Evolutionary conservation across 2,797 vertebrate species (phyloP).

Genomic region (Onychomys leucogaster): DNA sequence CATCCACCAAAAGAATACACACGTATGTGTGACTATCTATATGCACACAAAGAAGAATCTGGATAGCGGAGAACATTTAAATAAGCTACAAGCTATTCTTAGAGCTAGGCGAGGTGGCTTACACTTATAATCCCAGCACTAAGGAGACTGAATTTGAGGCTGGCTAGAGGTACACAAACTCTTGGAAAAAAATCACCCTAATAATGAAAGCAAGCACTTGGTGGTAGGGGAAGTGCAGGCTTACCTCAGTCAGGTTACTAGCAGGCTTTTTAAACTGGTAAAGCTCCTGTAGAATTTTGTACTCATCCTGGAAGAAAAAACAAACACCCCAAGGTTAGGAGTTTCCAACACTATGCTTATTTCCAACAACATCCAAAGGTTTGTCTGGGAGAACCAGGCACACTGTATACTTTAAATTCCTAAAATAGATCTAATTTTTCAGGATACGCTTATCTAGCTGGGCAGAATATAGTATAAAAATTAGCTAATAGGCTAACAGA

Average conservation of each 20-base stretch:
- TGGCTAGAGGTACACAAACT: not conserved
- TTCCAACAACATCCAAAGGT: conserved; percentile 10
- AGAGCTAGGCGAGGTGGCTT: not conserved
- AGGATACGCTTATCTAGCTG: conserved; percentile 17
- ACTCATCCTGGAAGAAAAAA: conserved; percentile 92
- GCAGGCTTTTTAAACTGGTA: conserved; percentile 94
- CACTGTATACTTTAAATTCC: conserved; percentile 6
- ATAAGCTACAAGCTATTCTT: not conserved
- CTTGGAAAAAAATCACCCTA: not conserved
- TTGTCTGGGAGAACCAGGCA: not conserved
- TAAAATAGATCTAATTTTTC: conserved; percentile 20
- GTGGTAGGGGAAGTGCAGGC: not conserved
- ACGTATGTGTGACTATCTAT: accelerated
- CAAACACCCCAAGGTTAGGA: conserved; percentile 10
- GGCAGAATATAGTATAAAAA: not conserved
- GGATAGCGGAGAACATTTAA: not conserved
- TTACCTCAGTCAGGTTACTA: conserved; percentile 90
- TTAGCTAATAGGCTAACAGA: not conserved
- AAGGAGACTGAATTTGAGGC: not conserved
- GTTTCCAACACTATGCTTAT: not conserved
- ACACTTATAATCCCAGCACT: not conserved
- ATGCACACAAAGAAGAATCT: not conserved
- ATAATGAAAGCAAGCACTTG: not conserved
- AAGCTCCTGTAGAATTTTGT: conserved; percentile 93
- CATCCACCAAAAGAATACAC: conserved; percentile 6